A percentile compares a stretch with the other conserved stretches of the same genome.
Conservation (phyloP, 2,888 invertebrate species). For the Tholera decimalis region DNA sequence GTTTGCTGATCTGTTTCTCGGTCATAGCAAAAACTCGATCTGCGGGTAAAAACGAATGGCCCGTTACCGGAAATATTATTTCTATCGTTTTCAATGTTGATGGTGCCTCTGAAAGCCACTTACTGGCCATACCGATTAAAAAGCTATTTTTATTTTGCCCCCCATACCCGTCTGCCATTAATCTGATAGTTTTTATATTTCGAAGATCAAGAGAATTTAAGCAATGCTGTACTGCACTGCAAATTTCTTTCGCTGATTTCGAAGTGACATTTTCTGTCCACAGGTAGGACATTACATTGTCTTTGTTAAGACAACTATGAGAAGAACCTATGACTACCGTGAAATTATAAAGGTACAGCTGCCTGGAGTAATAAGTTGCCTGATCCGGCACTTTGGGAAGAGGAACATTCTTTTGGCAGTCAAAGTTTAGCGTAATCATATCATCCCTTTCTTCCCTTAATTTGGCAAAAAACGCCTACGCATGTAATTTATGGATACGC, state of each 20-base stretch:
- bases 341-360: slow-evolving; percentile 51
- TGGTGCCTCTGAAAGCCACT: slow-evolving; percentile 15
- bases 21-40: slow-evolving; percentile 41
- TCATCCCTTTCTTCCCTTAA: not conserved
- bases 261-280: slow-evolving; percentile 42
- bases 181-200: slow-evolving; percentile 35
- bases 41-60: slow-evolving; percentile 40
- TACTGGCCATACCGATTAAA: slow-evolving; percentile 34
- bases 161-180: slow-evolving; percentile 52
- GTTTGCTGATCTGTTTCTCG: slow-evolving; percentile 40
- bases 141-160: slow-evolving; percentile 53
- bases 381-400: slow-evolving; percentile 50
- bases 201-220: slow-evolving; percentile 25
- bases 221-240: slow-evolving; percentile 30
- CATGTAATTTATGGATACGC: slow-evolving; percentile 26
- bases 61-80: slow-evolving; percentile 42
- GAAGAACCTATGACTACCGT: slow-evolving; percentile 33
- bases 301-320: slow-evolving; percentile 15
- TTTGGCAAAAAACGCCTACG: slow-evolving; percentile 25
- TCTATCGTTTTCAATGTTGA: slow-evolving; percentile 23
- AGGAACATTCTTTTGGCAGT: slow-evolving; percentile 53
- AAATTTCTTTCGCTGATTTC: slow-evolving; percentile 35
- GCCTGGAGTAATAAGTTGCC: slow-evolving; percentile 41
- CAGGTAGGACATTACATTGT: slow-evolving; percentile 41
- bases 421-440: slow-evolving; percentile 28